Evolutionary conservation across 2,113 vertebrate genomes (phyloP).

Genomic region (Melospiza georgiana): DNA sequence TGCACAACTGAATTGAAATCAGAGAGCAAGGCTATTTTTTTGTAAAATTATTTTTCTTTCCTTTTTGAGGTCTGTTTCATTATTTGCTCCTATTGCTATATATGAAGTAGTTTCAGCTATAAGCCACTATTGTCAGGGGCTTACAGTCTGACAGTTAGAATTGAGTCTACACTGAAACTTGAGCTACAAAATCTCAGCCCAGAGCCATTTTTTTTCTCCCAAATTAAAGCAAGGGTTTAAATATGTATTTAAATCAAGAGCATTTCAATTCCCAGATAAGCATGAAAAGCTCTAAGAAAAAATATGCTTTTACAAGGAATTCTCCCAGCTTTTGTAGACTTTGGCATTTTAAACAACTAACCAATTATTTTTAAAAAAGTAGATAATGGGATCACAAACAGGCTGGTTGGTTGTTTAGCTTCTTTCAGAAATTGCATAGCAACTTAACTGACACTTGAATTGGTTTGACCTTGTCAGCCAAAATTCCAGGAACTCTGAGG

Average conservation of each 20-base stretch:
- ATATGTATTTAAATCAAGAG: constrained; percentile 11
- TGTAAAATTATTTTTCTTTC: neutral
- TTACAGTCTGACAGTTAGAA: constrained; percentile 21
- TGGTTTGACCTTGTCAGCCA: constrained; percentile 10
- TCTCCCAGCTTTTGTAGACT: neutral
- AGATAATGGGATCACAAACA: neutral
- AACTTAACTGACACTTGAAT: neutral
- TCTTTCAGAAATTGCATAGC: neutral
- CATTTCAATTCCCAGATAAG: neutral
- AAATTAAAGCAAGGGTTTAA: constrained; percentile 32
- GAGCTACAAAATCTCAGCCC: constrained; percentile 32
- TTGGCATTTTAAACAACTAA: neutral
- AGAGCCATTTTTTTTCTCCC: neutral
- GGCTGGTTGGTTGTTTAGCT: neutral
- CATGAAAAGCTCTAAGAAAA: neutral
- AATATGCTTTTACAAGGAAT: neutral
- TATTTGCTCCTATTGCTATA: neutral
- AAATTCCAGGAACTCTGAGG: neutral
- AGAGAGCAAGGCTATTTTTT: neutral
- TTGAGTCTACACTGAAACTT: constrained; percentile 16
- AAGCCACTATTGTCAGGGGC: constrained; percentile 22
- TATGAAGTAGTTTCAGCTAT: neutral
- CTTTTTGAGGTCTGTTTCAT: neutral
- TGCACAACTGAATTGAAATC: neutral
- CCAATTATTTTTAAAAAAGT: neutral